These are phyloP conservation scores for Ecliptopera silaceata DNA, from an alignment of 2,888 invertebrate genomes.

Conservation along the genomic window DNA sequence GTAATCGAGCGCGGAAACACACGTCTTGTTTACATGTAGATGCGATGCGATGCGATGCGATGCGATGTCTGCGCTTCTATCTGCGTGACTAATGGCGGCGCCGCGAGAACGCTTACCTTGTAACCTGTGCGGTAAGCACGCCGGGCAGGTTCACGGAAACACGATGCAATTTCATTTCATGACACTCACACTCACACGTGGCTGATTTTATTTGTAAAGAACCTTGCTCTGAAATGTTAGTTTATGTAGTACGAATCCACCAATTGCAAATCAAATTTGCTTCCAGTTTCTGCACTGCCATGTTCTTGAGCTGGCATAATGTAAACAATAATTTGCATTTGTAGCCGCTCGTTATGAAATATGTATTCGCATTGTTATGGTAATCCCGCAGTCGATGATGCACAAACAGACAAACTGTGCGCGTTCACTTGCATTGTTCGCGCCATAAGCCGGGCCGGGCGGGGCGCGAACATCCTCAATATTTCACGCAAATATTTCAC, in stretches of 20 bases:
- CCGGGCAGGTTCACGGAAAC: not conserved
- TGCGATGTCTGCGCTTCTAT: conserved; percentile 17
- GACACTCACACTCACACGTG: not conserved
- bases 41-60: not conserved
- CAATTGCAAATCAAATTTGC: not conserved
- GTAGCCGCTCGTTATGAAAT: conserved; percentile 27
- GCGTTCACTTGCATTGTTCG: conserved; percentile 19
- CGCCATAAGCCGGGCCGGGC: conserved; percentile 3
- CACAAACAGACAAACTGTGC: conserved; percentile 33
- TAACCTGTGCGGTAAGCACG: conserved; percentile 7
- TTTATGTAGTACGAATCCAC: no score
- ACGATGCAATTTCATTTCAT: conserved; percentile 5
- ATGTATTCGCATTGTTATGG: conserved; percentile 36
- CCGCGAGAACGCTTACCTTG: conserved; percentile 21
- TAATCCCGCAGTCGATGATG: conserved; percentile 32
- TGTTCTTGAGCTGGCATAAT: conserved; percentile 9
- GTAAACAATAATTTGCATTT: conserved; percentile 16
- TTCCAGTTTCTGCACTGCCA: not conserved
- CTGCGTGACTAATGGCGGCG: conserved; percentile 24
- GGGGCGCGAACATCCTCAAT: conserved; percentile 19
- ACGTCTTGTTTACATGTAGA: conserved; percentile 33
- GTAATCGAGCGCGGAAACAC: conserved; percentile 45
- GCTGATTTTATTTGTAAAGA: not conserved
- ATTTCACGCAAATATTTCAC: conserved; percentile 19
- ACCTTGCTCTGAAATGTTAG: not conserved